Conservation (phyloP, 2,797 vertebrate species). For the Sebastes taczanowskii region DNA sequence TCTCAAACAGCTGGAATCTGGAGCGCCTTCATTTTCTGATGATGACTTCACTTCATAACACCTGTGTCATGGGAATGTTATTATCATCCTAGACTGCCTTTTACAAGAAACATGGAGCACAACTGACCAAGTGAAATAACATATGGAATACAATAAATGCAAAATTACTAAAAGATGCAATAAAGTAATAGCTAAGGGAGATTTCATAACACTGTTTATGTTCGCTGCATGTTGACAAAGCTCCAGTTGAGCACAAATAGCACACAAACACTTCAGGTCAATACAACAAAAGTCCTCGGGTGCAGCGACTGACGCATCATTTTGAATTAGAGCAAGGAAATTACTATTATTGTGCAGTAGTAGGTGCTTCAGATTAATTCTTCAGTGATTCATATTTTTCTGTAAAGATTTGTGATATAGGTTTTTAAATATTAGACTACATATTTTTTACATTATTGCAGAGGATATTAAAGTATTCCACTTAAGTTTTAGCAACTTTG, state of each 20-base stretch:
- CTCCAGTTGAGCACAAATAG: neutral
- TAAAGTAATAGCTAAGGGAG: neutral
- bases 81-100: slow-evolving; percentile 3
- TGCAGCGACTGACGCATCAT: neutral
- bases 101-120: neutral
- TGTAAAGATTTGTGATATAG: neutral
- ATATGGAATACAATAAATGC: neutral
- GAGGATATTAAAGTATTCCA: too few relatives aligned
- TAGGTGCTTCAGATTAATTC: neutral
- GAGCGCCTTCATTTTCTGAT: slow-evolving; percentile 48
- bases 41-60: slow-evolving; percentile 14
- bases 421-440: neutral
- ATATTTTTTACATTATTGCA: neutral
- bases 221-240: neutral
- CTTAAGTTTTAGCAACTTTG: too few relatives aligned
- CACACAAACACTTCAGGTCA: neutral
- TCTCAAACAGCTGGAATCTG: slow-evolving; percentile 56
- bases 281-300: neutral
- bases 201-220: neutral
- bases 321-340: neutral
- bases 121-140: neutral
- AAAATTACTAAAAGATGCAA: neutral
- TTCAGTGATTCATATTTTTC: neutral
- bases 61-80: neutral
- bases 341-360: neutral